These are phyloP conservation scores for Pristionchus japonicus DNA, from an alignment of 2,888 invertebrate species.

Conservation along the genomic window DNA sequence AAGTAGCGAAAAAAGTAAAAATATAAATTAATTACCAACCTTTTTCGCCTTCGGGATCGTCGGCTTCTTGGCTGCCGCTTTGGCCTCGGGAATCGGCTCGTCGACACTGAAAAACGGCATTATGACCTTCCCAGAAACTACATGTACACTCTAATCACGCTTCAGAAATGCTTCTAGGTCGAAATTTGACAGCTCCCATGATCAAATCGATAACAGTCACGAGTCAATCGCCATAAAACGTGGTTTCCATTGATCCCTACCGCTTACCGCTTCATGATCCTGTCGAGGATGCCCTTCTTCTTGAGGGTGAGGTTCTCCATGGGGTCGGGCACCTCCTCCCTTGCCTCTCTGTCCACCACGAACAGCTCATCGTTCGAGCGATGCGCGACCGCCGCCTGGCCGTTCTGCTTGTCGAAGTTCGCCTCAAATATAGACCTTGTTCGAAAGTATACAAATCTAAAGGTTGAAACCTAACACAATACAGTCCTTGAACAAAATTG, in stretches of 20 bases:
- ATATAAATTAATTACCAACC: background rate
- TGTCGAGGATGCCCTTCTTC: constrained; percentile 33
- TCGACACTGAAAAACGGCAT: background rate
- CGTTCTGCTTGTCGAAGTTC: constrained; percentile 8
- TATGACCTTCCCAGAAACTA: too few relatives aligned
- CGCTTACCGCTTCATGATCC: constrained; percentile 21
- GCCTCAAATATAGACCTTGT: background rate
- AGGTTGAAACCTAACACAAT: background rate
- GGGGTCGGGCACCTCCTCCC: constrained; percentile 11
- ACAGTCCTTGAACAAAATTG: background rate
- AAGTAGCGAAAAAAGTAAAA: background rate
- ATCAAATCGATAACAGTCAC: background rate
- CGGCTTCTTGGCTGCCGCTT: background rate
- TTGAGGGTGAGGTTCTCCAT: background rate
- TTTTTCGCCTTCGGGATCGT: constrained; percentile 30
- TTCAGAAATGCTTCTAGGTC: too few relatives aligned
- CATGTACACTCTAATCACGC: too few relatives aligned
- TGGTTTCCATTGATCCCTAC: background rate
- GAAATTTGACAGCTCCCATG: background rate
- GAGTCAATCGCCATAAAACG: background rate
- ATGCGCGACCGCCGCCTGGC: constrained; percentile 6
- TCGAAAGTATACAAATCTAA: background rate
- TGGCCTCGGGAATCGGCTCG: constrained; percentile 19
- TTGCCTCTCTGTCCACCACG: constrained; percentile 46
- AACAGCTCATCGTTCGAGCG: constrained; percentile 48